phyloP scores from a whole-genome alignment of 2,888 invertebrate genomes.

The Deladenus siricidicola region DNA sequence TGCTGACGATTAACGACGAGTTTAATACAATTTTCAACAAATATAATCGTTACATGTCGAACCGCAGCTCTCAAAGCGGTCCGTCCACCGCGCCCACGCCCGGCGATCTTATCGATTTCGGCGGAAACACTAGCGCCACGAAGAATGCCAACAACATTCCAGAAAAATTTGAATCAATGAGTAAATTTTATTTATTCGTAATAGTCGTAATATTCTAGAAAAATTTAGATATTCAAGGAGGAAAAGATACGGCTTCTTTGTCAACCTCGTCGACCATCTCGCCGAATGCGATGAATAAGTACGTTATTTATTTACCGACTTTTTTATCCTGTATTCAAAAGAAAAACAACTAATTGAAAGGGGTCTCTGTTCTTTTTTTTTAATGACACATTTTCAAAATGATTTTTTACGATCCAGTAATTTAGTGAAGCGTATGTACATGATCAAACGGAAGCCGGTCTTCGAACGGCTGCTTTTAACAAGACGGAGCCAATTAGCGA shows the following conservation, averaged over 20 bases:
- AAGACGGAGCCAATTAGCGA: slow-evolving; percentile 24
- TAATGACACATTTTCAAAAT: background rate
- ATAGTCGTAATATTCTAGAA: too few relatives aligned
- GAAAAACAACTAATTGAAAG: too few relatives aligned
- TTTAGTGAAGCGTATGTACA: slow-evolving; percentile 12
- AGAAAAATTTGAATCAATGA: too few relatives aligned
- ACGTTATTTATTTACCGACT: background rate
- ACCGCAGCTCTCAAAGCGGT: slow-evolving; percentile 10
- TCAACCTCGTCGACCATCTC: too few relatives aligned
- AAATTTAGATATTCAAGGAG: too few relatives aligned
- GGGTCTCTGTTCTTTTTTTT: too few relatives aligned
- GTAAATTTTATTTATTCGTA: too few relatives aligned
- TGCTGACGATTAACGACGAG: slow-evolving; percentile 86
- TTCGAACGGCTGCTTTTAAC: slow-evolving; percentile 20
- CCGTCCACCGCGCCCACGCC: background rate
- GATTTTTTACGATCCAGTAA: background rate
- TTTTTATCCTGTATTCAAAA: slow-evolving; percentile 1
- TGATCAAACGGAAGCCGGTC: slow-evolving; percentile 5
- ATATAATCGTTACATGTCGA: slow-evolving; percentile 56
- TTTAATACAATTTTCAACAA: slow-evolving; percentile 88
- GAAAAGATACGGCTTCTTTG: too few relatives aligned
- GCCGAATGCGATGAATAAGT: too few relatives aligned
- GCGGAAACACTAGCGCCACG: too few relatives aligned
- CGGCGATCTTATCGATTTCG: slow-evolving; percentile 16
- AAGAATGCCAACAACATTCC: too few relatives aligned